Percentiles rank a stretch among this genome's conserved stretches.
Evolutionary conservation across 2,888 invertebrate genomes (phyloP).

Genomic region (Oscheius sp.): DNA sequence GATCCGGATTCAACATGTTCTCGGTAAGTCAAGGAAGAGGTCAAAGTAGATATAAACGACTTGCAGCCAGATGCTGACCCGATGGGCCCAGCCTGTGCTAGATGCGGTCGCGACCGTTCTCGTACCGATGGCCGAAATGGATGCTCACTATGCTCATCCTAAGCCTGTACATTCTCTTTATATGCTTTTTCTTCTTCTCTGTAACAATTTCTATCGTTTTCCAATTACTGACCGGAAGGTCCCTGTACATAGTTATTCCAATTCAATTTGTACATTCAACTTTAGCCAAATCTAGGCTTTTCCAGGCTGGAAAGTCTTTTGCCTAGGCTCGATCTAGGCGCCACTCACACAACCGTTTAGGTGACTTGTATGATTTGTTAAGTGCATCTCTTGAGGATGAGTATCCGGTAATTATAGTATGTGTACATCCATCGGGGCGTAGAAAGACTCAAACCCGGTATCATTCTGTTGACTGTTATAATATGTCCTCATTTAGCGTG

Average conservation of each 20-base stretch:
- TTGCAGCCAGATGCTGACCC: constrained; percentile 24
- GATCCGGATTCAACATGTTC: constrained; percentile 51
- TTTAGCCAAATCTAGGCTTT: constrained; percentile 27
- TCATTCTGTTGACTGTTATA: constrained; percentile 4
- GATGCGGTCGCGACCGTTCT: constrained; percentile 60
- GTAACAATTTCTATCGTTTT: constrained; percentile 16
- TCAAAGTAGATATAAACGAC: neutral
- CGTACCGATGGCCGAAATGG: constrained; percentile 37
- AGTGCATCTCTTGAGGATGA: constrained; percentile 1
- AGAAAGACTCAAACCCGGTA: constrained; percentile 19
- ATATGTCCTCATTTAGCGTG: constrained; percentile 7
- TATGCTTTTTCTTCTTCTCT: neutral
- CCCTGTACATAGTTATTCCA: constrained; percentile 19
- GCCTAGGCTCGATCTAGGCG: constrained; percentile 25
- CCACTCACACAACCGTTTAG: constrained; percentile 12
- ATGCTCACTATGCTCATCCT: constrained; percentile 40
- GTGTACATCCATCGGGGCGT: constrained; percentile 31
- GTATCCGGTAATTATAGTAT: constrained; percentile 25
- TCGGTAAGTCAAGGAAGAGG: constrained; percentile 38
- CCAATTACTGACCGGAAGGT: constrained; percentile 9
- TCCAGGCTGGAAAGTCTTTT: constrained; percentile 12
- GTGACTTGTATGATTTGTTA: constrained; percentile 28
- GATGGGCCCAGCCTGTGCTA: constrained; percentile 54
- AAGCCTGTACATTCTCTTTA: constrained; percentile 15
- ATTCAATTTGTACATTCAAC: constrained; percentile 27